Conservation (phyloP, 2,797 vertebrate genomes). For the Sebastes steindachneri region DNA sequence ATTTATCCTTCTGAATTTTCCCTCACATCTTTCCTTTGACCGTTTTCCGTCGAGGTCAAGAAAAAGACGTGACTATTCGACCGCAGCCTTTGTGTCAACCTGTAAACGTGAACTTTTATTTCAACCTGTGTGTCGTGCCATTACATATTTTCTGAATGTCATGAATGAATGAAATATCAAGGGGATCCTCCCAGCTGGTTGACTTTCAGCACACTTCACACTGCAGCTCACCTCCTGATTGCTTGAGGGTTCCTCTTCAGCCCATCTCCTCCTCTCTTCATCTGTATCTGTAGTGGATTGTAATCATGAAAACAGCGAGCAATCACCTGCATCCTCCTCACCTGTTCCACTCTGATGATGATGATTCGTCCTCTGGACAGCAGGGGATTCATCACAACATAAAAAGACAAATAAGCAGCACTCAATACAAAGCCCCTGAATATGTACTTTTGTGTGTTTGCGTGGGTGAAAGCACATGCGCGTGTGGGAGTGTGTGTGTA, state of each 20-base stretch:
- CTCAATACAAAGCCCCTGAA: neutral
- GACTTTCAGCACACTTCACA: neutral
- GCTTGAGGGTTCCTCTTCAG: slow-evolving; percentile 6
- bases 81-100: too few relatives aligned
- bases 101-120: neutral
- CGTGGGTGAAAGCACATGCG: neutral
- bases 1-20: too few relatives aligned
- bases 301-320: slow-evolving; percentile 12
- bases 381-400: neutral
- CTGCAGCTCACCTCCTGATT: neutral
- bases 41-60: too few relatives aligned
- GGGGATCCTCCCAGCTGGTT: neutral
- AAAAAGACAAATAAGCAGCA: neutral
- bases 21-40: too few relatives aligned
- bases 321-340: slow-evolving; percentile 12
- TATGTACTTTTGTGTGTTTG: neutral
- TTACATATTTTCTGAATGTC: neutral
- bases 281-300: neutral
- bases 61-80: too few relatives aligned
- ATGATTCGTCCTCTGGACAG: neutral
- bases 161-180: neutral
- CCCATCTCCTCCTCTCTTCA: neutral
- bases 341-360: neutral
- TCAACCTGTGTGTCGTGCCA: neutral
- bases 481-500: neutral